Evolutionary conservation across 2,888 invertebrate genomes (phyloP), one percentile per base, ranked within the genome.

Genomic region (Tricholauxania praeusta): DNA sequence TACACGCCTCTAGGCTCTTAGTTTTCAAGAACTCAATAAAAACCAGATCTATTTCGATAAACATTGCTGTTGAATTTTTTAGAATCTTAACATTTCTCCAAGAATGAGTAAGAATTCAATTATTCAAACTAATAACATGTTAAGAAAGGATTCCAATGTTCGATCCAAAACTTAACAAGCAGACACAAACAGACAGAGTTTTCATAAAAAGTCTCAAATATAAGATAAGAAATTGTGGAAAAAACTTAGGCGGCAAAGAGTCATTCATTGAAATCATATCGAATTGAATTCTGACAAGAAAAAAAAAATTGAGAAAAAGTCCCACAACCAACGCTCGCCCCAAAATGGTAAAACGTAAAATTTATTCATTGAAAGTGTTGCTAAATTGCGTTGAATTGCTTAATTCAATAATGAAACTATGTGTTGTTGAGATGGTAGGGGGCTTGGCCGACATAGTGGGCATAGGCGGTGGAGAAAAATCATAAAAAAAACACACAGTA

Each of bases 311-410:
- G n/a, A 2, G 28, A 28, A 28, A 28, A 28, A 28, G 4, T 28
- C 28, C 17, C 28, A 39, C 62, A 64, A 66, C n/a, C 55, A 62
- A 57, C 12, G 32, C 57, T 49, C 64, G 55, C 71, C 28, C 64
- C 70, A 72, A 69, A 77, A 73, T 76, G 65, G 72, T 19, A 39
- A 75, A 72, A 73, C 73, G 71, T 75, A 72, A 81, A 83, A 86
- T 86, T 84, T 86, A 86, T 86, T 82, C 82, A 83, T 82, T 78
- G 82, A 84, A 84, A 83, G 84, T 86, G 85, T 85, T 84, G 84
- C 83, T 84, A 84, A 85, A 85, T 85, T 84, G 82, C 84, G 81
- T 81, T 82, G 81, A 86, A 86, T 85, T 84, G 84, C 86, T 86
- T 86, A 86, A 86, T 86, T 86, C 83, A 84, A 80, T 80, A 79